These are phyloP conservation scores for Micromussa lordhowensis DNA, from an alignment of 92 coral and sea anemone genomes.

Conservation along the genomic window DNA sequence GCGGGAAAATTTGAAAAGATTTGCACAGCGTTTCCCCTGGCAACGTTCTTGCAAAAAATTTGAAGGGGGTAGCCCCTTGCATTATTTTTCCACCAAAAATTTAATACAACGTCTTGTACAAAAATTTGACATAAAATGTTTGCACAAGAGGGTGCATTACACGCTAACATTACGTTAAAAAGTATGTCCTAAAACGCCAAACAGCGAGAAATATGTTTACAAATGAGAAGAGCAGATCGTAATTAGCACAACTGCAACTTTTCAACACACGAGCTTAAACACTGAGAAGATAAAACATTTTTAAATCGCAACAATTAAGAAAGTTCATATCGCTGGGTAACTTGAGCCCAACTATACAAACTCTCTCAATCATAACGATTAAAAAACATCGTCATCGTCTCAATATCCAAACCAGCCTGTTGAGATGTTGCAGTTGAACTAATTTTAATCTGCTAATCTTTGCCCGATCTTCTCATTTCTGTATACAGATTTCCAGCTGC, in stretches of 20 bases:
- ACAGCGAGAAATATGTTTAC: not conserved
- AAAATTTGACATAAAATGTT: not conserved
- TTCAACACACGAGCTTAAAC: not conserved
- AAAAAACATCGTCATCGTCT: not conserved
- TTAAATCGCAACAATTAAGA: not conserved
- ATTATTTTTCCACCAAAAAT: not conserved
- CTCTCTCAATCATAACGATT: not conserved
- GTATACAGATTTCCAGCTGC: not conserved
- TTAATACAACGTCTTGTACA: not conserved
- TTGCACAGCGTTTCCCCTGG: slow-evolving; percentile 29
- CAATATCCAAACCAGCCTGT: not conserved
- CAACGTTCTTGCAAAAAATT: not conserved
- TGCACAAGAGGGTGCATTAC: not conserved
- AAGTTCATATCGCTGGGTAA: not conserved
- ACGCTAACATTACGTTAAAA: not conserved
- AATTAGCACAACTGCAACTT: not conserved
- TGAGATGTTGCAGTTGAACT: not conserved
- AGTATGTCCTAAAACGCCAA: not conserved
- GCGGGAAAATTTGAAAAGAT: slow-evolving; percentile 7
- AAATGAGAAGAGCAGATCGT: not conserved
- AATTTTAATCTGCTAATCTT: not conserved
- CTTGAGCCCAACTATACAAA: not conserved
- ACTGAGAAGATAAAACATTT: not conserved
- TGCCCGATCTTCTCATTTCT: not conserved
- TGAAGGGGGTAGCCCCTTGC: not conserved